Conservation (phyloP, 2,113 vertebrate genomes). For the Macrotus californicus region DNA sequence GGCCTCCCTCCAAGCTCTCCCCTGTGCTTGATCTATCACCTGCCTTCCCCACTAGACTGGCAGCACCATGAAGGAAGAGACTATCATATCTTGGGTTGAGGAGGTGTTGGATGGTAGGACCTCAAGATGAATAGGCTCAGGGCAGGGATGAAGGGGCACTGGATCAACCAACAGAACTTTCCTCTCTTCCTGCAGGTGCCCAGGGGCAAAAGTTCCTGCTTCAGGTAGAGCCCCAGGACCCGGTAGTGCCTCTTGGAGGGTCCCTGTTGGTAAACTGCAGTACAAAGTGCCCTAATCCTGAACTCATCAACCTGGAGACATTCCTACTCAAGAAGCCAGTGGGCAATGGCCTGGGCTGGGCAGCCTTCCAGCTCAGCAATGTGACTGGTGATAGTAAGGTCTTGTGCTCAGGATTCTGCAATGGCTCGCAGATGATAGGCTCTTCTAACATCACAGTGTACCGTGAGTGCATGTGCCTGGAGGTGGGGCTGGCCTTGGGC, state of each 20-base stretch:
- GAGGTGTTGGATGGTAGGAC: neutral
- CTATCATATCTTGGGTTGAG: neutral
- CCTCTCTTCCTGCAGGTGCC: neutral
- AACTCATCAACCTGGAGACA: neutral
- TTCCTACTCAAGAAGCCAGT: neutral
- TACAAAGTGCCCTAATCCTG: neutral
- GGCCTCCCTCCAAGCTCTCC: neutral
- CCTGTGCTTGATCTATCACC: neutral
- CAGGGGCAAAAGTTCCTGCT: neutral
- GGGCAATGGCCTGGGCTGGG: neutral
- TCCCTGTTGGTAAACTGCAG: constrained; percentile 48
- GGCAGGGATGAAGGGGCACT: no score
- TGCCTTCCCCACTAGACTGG: neutral
- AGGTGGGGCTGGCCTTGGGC: neutral
- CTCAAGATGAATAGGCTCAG: neutral
- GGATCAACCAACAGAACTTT: neutral
- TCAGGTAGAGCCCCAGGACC: neutral
- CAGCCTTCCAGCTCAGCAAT: neutral
- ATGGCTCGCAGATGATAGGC: neutral
- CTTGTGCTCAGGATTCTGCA: neutral
- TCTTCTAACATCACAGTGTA: constrained; percentile 11
- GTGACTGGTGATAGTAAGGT: neutral
- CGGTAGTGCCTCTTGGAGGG: neutral
- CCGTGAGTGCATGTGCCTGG: neutral
- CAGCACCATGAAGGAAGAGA: neutral